Conservation (phyloP, 2,888 invertebrate species). For the Onchidella celtica region DNA sequence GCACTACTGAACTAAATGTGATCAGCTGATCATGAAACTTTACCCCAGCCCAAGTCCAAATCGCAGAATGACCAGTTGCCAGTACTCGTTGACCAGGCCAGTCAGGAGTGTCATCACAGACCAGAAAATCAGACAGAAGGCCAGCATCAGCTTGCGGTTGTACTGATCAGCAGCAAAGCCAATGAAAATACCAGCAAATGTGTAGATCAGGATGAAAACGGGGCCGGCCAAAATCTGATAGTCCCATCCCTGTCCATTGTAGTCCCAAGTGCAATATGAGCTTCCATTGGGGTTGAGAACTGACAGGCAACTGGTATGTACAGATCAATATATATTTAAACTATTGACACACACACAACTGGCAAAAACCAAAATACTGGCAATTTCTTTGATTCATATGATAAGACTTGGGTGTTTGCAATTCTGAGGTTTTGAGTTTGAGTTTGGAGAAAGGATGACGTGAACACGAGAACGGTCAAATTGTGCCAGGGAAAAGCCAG, state of each 20-base stretch:
- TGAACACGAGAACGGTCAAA: too few relatives aligned
- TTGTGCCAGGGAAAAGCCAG: too few relatives aligned
- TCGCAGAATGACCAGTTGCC: conserved; percentile 92
- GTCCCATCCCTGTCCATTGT: conserved; percentile 94
- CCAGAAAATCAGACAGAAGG: conserved; percentile 89
- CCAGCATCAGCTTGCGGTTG: conserved; percentile 83
- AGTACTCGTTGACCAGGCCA: conserved; percentile 91
- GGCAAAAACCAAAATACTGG: too few relatives aligned
- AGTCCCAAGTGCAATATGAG: conserved; percentile 93
- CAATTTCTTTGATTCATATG: too few relatives aligned
- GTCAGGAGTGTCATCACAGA: conserved; percentile 91
- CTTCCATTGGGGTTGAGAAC: conserved; percentile 81
- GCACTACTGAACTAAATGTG: too few relatives aligned
- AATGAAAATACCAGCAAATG: conserved; percentile 91
- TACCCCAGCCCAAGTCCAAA: conserved; percentile 93
- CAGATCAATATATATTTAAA: too few relatives aligned
- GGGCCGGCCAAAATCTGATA: conserved; percentile 96
- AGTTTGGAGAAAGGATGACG: too few relatives aligned
- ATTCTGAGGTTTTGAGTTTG: too few relatives aligned
- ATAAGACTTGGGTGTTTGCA: too few relatives aligned
- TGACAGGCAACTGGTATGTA: conserved; percentile 57
- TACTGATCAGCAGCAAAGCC: conserved; percentile 86
- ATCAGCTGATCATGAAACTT: too few relatives aligned
- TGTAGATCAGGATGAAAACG: conserved; percentile 94
- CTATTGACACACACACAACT: too few relatives aligned